A percentile compares a stretch with the other conserved stretches of the same genome.
Evolutionary conservation across 2,113 vertebrate species (phyloP).

Genomic region (Urocynchramus pylzowi): DNA sequence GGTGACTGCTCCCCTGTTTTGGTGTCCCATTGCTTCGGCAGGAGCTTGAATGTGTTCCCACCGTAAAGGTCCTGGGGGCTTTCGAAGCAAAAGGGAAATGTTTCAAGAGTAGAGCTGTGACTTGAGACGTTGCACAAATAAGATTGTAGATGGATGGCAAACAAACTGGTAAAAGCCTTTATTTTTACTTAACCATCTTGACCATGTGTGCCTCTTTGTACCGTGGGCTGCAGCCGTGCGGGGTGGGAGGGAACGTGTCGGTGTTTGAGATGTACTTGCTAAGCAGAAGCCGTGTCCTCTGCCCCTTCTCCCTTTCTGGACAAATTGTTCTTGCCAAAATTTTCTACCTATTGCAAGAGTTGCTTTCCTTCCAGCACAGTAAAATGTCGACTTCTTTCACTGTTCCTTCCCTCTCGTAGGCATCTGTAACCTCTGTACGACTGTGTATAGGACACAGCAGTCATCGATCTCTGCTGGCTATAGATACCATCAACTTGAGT

Average conservation of each 20-base stretch:
- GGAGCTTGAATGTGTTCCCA: conserved; percentile 15
- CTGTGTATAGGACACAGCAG: conserved; percentile 14
- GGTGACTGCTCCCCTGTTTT: background rate
- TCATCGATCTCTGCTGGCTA: conserved; percentile 48
- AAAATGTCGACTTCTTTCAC: conserved; percentile 42
- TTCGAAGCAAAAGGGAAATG: conserved; percentile 25
- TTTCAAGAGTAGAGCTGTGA: conserved; percentile 36
- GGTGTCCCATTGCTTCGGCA: background rate
- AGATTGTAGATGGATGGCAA: conserved; percentile 42
- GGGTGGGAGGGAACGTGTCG: conserved; percentile 9
- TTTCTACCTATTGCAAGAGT: conserved; percentile 61
- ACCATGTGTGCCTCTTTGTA: conserved; percentile 80
- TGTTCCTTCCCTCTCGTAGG: conserved; percentile 22
- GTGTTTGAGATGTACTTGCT: conserved; percentile 59
- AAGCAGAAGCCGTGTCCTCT: conserved; percentile 61
- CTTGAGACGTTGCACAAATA: conserved; percentile 32
- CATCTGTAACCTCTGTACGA: conserved; percentile 42
- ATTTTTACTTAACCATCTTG: conserved; percentile 70
- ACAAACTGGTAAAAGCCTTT: conserved; percentile 65
- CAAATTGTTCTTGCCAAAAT: conserved; percentile 73
- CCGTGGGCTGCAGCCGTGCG: conserved; percentile 55
- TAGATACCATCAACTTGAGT: conserved; percentile 45
- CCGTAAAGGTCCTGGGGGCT: background rate
- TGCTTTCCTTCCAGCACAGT: conserved; percentile 61
- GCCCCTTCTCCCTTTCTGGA: conserved; percentile 41